Conservation (phyloP, 2,888 invertebrate genomes). For the Coleophora flavipennella region DNA sequence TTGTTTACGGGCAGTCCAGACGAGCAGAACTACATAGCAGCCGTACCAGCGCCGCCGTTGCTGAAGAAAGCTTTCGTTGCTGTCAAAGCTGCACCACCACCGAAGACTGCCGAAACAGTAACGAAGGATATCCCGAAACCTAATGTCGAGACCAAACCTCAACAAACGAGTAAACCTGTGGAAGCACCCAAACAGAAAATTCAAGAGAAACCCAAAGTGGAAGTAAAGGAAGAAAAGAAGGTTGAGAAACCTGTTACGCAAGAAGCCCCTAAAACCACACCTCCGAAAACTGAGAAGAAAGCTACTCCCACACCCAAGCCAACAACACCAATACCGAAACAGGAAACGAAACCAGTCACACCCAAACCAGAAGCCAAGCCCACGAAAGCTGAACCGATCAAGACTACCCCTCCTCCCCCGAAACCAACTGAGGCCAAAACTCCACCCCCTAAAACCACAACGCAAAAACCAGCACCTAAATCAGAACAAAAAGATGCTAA, state of each 20-base stretch:
- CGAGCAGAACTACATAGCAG: conserved; percentile 73
- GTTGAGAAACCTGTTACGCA: conserved; percentile 14
- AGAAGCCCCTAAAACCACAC: conserved; percentile 1
- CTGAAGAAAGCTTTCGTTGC: conserved; percentile 49
- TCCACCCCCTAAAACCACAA: conserved; percentile 10
- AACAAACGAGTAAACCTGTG: conserved; percentile 9
- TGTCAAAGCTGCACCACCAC: conserved; percentile 12
- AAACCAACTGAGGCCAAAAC: conserved; percentile 22
- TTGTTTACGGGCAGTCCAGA: conserved; percentile 80
- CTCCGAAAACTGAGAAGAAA: conserved; percentile 6
- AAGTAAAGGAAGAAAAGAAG: conserved; percentile 18
- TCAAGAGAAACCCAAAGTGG: conserved; percentile 10
- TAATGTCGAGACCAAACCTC: conserved; percentile 15
- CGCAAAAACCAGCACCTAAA: conserved; percentile 15
- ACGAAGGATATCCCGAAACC: conserved; percentile 18
- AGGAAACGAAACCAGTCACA: conserved; percentile 12
- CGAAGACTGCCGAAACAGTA: conserved; percentile 20
- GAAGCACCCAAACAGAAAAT: not conserved
- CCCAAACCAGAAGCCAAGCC: conserved; percentile 11
- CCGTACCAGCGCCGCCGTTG: conserved; percentile 72
- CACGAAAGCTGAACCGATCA: not conserved
- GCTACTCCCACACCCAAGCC: conserved; percentile 12
- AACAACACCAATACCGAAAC: conserved; percentile 13
- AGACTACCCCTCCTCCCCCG: conserved; percentile 13
- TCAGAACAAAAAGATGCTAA: not conserved